A percentile compares a stretch with the other conserved stretches of the same genome.
Conservation (phyloP, 2,113 vertebrate genomes). For the Falcunculus frontatus region DNA sequence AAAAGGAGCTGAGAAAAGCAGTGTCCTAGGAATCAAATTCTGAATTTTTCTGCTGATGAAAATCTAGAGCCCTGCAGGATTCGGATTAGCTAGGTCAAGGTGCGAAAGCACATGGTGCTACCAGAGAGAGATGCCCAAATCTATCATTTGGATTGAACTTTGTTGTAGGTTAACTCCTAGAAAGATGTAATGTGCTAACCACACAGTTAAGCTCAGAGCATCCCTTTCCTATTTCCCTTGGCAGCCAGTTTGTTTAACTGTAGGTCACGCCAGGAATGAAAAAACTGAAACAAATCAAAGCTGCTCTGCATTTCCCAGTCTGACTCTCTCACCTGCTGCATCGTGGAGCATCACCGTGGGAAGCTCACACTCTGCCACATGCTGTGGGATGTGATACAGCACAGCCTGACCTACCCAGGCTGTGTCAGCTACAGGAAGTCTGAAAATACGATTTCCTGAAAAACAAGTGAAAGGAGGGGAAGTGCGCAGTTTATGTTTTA, state of each 20-base stretch:
- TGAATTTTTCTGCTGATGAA: background rate
- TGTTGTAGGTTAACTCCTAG: background rate
- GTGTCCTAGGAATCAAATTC: background rate
- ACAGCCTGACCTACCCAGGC: background rate
- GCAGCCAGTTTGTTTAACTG: slow-evolving; percentile 32
- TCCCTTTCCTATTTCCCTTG: slow-evolving; percentile 41
- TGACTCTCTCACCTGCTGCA: background rate
- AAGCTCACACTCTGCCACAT: background rate
- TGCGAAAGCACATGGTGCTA: background rate
- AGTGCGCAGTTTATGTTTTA: slow-evolving; percentile 37
- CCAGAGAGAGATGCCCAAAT: background rate
- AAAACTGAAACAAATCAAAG: background rate
- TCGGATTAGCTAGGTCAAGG: background rate
- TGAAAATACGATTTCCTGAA: slow-evolving; percentile 56
- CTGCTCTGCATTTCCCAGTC: background rate
- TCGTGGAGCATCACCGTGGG: background rate
- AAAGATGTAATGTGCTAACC: slow-evolving; percentile 13
- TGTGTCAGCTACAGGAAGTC: slow-evolving; percentile 24
- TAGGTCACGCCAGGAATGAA: background rate
- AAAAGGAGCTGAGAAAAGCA: background rate
- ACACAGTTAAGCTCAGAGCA: slow-evolving; percentile 10
- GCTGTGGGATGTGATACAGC: background rate
- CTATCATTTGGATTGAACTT: background rate
- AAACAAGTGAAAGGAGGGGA: slow-evolving; percentile 52
- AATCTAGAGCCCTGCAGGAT: background rate